A percentile compares a stretch with the other conserved stretches of the same genome.
Evolutionary conservation across 2,113 vertebrate species (phyloP).

Genomic region (Chaetops frenatus): DNA sequence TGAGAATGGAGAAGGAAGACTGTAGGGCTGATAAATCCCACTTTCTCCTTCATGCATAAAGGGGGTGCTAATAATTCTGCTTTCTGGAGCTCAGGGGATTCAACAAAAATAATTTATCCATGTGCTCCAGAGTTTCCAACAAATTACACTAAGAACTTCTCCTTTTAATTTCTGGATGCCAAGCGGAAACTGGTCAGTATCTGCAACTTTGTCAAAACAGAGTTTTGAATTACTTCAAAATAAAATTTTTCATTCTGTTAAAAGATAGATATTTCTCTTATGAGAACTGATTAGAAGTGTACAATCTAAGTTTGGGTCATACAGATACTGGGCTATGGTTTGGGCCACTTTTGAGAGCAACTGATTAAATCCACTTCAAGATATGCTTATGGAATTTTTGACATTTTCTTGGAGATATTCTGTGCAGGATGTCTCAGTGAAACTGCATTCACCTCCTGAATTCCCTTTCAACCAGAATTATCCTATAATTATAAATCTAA

Average conservation of each 20-base stretch:
- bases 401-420: neutral
- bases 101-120: neutral
- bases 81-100: neutral
- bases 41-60: neutral
- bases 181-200: neutral
- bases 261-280: neutral
- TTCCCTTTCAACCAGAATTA: neutral
- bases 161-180: neutral
- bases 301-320: neutral
- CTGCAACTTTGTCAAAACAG: neutral
- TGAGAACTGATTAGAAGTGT: neutral
- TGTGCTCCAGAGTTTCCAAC: neutral
- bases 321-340: neutral
- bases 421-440: neutral
- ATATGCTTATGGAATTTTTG: neutral
- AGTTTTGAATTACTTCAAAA: neutral
- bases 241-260: neutral
- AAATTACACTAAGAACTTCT: neutral
- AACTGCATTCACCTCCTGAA: neutral
- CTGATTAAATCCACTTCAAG: neutral
- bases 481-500: neutral
- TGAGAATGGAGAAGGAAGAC: neutral
- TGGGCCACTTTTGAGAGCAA: neutral
- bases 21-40: neutral
- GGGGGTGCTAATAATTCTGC: neutral